A percentile compares a stretch with the other conserved stretches of the same genome.
Evolutionary conservation across 2,797 vertebrate genomes (phyloP).

Genomic region (Gambusia yucatana): DNA sequence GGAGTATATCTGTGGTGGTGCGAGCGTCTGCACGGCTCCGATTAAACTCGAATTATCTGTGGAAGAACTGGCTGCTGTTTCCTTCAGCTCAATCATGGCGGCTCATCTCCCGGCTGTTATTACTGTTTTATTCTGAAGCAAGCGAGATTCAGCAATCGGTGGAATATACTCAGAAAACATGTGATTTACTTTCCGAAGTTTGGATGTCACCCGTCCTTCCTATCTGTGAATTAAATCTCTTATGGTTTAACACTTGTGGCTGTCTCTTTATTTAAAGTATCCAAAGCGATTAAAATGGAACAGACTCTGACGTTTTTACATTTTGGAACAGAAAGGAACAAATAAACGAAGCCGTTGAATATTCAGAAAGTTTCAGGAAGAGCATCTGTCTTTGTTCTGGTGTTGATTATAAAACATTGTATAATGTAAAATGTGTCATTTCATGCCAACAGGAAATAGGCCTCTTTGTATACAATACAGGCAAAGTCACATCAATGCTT

Average conservation of each 20-base stretch:
- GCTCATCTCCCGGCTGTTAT: conserved; percentile 64
- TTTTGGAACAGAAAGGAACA: not conserved
- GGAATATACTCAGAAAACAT: conserved; percentile 28
- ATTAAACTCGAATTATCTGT: conserved; percentile 77
- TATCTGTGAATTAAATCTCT: conserved; percentile 30
- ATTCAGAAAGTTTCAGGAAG: conserved; percentile 14
- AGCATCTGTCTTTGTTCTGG: conserved; percentile 2
- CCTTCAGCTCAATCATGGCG: conserved; percentile 62
- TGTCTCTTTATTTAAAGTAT: conserved; percentile 9
- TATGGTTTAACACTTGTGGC: not conserved
- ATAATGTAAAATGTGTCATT: conserved; percentile 7
- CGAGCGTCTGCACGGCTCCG: conserved; percentile 66
- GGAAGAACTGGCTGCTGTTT: conserved; percentile 50
- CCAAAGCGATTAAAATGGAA: conserved; percentile 6
- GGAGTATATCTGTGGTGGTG: conserved; percentile 56
- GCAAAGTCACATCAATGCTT: not conserved
- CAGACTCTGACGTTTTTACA: conserved; percentile 19
- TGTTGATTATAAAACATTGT: conserved; percentile 16
- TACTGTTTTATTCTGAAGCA: conserved; percentile 42
- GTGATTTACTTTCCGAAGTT: conserved; percentile 28
- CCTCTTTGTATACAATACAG: conserved; percentile 9
- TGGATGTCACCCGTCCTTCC: conserved; percentile 24
- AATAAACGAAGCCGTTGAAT: conserved; percentile 3
- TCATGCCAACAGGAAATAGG: not conserved
- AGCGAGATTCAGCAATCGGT: conserved; percentile 23